Evolutionary conservation across 2,797 vertebrate species (phyloP).

Genomic region (Glossophaga mutica): DNA sequence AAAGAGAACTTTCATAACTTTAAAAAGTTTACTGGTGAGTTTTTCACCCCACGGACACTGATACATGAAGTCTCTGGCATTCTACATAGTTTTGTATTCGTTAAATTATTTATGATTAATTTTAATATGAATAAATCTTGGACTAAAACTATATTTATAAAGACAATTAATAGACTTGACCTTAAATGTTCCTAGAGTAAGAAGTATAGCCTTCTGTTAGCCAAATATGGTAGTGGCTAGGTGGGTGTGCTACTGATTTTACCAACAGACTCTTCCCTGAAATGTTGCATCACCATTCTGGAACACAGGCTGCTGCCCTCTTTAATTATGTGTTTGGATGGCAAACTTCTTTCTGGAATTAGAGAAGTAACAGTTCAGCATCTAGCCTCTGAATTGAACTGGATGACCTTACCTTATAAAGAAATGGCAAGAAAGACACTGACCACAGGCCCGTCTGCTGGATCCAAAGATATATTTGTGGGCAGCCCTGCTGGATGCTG

Average conservation of each 20-base stretch:
- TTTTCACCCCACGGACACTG: background rate
- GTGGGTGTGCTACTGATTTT: slow-evolving; percentile 37
- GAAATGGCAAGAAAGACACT: background rate
- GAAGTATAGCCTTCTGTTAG: slow-evolving; percentile 29
- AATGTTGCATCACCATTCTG: slow-evolving; percentile 46
- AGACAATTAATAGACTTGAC: slow-evolving; percentile 40
- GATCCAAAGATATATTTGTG: background rate
- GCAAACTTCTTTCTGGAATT: slow-evolving; percentile 42
- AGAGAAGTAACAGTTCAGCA: slow-evolving; percentile 11
- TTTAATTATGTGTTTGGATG: slow-evolving; percentile 58
- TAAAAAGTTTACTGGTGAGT: background rate
- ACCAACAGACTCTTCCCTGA: slow-evolving; percentile 40
- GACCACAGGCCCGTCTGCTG: slow-evolving; percentile 41
- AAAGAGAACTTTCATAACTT: background rate
- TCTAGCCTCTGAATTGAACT: slow-evolving; percentile 38
- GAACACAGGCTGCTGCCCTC: slow-evolving; percentile 21
- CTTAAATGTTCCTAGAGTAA: slow-evolving; percentile 7
- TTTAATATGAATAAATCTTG: slow-evolving; percentile 25
- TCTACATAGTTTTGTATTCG: background rate
- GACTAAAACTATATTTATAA: background rate
- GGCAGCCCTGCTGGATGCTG: background rate
- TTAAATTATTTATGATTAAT: background rate
- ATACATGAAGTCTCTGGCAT: background rate
- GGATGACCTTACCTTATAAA: slow-evolving; percentile 43
- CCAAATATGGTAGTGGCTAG: slow-evolving; percentile 6